A percentile compares a stretch with the other conserved stretches of the same genome.
Evolutionary conservation across 2,113 vertebrate species (phyloP).

Genomic region (Nothobranchius furzeri): DNA sequence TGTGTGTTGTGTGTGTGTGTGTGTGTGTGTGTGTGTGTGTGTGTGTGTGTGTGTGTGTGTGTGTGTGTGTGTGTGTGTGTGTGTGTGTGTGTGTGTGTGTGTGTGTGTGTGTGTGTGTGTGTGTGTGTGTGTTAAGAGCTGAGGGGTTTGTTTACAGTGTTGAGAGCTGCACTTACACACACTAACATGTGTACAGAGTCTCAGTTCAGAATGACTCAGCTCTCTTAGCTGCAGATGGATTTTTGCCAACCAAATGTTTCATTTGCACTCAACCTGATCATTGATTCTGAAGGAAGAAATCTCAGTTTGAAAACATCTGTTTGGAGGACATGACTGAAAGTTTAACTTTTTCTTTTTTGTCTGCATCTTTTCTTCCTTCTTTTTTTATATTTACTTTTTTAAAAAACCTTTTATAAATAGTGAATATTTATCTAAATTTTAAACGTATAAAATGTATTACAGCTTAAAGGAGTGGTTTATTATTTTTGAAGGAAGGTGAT

Average conservation of each 20-base stretch:
- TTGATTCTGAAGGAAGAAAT: conserved; percentile 58
- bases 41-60: conserved; percentile 41
- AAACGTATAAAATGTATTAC: too few relatives aligned
- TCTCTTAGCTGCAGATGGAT: conserved; percentile 54
- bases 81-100: too few relatives aligned
- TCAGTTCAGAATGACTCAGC: conserved; percentile 62
- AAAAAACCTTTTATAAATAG: not conserved
- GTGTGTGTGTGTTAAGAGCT: conserved; percentile 57
- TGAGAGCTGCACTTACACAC: conserved; percentile 74
- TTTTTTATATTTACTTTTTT: not conserved
- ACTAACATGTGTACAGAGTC: conserved; percentile 73
- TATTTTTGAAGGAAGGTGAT: too few relatives aligned
- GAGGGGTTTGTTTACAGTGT: conserved; percentile 73
- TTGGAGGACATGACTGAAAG: conserved; percentile 24
- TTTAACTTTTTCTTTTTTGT: conserved; percentile 41
- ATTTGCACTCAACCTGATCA: conserved; percentile 57
- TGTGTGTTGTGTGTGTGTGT: conserved; percentile 32
- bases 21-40: conserved; percentile 2
- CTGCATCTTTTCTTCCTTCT: conserved; percentile 14
- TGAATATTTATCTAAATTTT: too few relatives aligned
- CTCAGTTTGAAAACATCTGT: conserved; percentile 28
- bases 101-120: not conserved
- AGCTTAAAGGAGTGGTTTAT: too few relatives aligned
- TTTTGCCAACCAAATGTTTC: conserved; percentile 51
- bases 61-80: conserved; percentile 39